phyloP scores from a whole-genome alignment of 2,888 invertebrate genomes.

The Aradus depressus region DNA sequence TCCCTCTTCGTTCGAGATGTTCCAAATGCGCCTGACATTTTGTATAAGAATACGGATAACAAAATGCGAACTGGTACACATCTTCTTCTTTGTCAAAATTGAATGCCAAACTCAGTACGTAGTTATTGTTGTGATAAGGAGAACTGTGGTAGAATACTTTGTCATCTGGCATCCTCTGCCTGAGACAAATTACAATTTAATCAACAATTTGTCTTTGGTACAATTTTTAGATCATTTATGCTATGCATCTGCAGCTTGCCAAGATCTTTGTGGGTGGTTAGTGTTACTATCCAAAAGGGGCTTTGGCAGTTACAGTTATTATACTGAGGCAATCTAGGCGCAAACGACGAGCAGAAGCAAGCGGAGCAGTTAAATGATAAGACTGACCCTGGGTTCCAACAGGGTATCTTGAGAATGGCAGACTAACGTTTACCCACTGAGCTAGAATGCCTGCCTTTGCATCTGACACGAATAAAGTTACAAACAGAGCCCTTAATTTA shows the following conservation, averaged over 20 bases:
- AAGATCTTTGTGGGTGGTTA: not conserved
- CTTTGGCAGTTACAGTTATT: no score
- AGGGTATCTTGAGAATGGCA: no score
- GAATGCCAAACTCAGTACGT: conserved; percentile 87
- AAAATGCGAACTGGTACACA: conserved; percentile 86
- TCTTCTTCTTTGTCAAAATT: conserved; percentile 92
- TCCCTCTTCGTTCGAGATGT: conserved; percentile 50
- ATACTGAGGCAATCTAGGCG: no score
- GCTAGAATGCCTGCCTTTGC: no score
- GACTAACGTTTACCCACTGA: no score
- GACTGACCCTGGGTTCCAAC: no score
- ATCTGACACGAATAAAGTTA: no score
- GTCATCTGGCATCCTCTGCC: conserved; percentile 67
- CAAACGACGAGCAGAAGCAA: no score
- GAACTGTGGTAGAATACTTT: conserved; percentile 90
- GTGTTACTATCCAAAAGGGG: no score
- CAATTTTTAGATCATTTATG: no score
- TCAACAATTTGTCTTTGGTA: not conserved
- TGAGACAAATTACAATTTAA: conserved; percentile 35
- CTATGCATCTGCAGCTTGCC: not conserved
- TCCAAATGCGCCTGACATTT: conserved; percentile 75
- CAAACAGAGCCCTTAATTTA: no score
- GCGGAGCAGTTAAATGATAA: no score
- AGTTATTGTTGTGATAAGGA: conserved; percentile 74
- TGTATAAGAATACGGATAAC: conserved; percentile 92